Percentiles rank a stretch among this genome's conserved stretches.
These are phyloP conservation scores for Chirona hameri DNA, from an alignment of 2,888 invertebrate species.

Conservation along the genomic window DNA sequence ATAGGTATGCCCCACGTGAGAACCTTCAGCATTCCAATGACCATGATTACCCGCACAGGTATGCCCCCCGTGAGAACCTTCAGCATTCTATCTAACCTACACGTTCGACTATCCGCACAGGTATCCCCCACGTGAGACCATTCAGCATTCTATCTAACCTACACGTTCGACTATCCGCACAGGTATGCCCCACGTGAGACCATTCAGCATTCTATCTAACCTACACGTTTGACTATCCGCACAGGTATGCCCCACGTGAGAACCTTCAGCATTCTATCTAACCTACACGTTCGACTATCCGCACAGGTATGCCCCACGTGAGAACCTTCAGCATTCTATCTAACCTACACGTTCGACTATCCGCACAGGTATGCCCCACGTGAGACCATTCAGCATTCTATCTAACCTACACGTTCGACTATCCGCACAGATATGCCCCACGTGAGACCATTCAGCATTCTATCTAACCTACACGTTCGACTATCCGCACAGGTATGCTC, in stretches of 20 bases:
- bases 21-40: background rate
- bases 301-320: background rate
- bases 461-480: no score
- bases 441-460: background rate
- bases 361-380: background rate
- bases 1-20: background rate
- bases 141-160: no score
- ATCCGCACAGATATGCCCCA: background rate
- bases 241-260: background rate
- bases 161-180: no score
- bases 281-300: no score
- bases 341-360: no score
- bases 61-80: background rate
- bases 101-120: no score
- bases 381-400: background rate
- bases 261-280: background rate
- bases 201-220: background rate
- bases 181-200: background rate
- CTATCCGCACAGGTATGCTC: background rate
- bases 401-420: no score
- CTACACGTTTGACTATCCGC: no score
- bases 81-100: no score
- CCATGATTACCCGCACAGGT: background rate
- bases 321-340: background rate
- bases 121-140: no score